Evolutionary conservation across 2,888 invertebrate species (phyloP), one percentile per base, ranked within the genome.

Genomic region (Cephus nigrinus): DNA sequence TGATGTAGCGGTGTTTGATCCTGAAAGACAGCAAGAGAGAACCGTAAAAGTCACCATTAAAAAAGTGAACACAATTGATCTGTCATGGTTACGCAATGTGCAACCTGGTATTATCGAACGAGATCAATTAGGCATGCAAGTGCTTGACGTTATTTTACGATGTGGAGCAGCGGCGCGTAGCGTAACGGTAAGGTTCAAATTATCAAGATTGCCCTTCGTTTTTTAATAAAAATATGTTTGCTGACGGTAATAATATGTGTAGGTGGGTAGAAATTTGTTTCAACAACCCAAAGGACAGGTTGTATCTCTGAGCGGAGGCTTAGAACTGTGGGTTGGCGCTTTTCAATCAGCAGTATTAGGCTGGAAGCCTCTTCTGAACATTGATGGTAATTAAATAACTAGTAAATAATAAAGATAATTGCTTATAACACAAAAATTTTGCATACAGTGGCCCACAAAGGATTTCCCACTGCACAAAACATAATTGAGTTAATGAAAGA

Each of bases 261-360:
- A 95, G 90, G 95, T 96, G 69, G 97, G 97, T 0, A 93, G 97
- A 12, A 97, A 97, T 23, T 97, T 96, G 89, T 98, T 96, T 92
- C 94, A 94, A 36, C 92, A 92, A 4, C 93, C 94, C 0, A 76
- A 68, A 35, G 72, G 80, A 0, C 84, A 84, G 1, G 93, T 93
- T 73, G 92, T 93, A 82, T 93, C 93, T 87, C 92, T 99, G 12
- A 95, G 96, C 0, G 95, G 95, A 74, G 98, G 98, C 0, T 93
- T 97, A 86, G 97, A 98, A 90, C 95, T 98, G 88, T 98, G 98
- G 96, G 95, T 96, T 79, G 99, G 99, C 9, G 94, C 98, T 88
- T 99, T 97, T 92, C 98, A 98, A 91, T 96, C 97, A 12, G 97
- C 98, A 0, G 94, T 98, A 81, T 94, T 98, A 76, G 98, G 98